A percentile compares a stretch with the other conserved stretches of the same genome.
Conservation (phyloP, 2,113 vertebrate species). For the Hyperopisus bebe region DNA sequence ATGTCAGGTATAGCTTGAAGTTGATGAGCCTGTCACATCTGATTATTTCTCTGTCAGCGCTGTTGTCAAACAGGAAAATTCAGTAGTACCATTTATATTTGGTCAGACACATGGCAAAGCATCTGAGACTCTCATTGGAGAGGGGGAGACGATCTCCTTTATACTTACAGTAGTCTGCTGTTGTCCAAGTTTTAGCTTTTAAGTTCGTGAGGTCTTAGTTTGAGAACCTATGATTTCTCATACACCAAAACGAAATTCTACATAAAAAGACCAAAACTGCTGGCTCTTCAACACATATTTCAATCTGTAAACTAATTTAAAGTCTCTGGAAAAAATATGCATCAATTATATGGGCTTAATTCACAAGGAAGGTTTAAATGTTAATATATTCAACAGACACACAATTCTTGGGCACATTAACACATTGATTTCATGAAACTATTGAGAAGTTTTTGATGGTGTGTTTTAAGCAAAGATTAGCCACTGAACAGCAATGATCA, state of each 20-base stretch:
- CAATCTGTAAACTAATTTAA: slow-evolving; percentile 39
- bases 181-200: not conserved
- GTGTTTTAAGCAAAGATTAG: not conserved
- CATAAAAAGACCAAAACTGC: not conserved
- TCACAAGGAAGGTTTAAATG: slow-evolving; percentile 61
- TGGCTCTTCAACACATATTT: slow-evolving; percentile 37
- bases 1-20: slow-evolving; percentile 32
- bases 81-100: slow-evolving; percentile 18
- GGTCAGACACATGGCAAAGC: not conserved
- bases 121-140: not conserved
- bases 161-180: not conserved
- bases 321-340: not conserved
- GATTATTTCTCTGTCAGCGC: slow-evolving; percentile 42
- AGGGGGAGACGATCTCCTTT: not conserved
- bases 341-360: slow-evolving; percentile 29
- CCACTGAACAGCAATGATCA: not conserved
- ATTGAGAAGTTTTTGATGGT: slow-evolving; percentile 49
- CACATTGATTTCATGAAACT: slow-evolving; percentile 65
- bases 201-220: not conserved
- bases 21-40: slow-evolving; percentile 50
- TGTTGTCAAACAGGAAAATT: slow-evolving; percentile 34
- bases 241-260: not conserved
- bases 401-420: slow-evolving; percentile 69
- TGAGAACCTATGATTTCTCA: not conserved
- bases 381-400: slow-evolving; percentile 69